Conservation (phyloP, 2,113 vertebrate genomes). For the Colistium nudipinnis region DNA sequence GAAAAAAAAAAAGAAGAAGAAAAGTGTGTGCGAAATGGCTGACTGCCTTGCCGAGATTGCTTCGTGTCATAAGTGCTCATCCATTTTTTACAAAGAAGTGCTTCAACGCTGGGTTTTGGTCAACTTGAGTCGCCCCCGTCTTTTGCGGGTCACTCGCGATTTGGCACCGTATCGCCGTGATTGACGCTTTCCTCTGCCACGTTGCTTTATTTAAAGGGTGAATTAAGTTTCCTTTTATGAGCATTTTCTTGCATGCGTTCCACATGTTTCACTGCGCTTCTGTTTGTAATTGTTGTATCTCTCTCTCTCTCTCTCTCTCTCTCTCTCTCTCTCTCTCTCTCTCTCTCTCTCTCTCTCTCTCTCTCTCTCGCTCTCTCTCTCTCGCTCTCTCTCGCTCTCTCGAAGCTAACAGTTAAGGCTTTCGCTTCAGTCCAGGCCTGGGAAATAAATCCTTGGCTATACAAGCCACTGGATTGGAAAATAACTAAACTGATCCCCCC, state of each 20-base stretch:
- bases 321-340: constrained; percentile 21
- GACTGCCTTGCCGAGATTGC: constrained; percentile 27
- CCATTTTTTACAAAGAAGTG: constrained; percentile 47
- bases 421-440: constrained; percentile 52
- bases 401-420: constrained; percentile 55
- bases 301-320: not conserved
- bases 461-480: constrained; percentile 76
- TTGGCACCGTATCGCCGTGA: constrained; percentile 64
- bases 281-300: constrained; percentile 21
- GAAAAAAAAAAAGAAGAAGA: not conserved
- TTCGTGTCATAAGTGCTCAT: constrained; percentile 36
- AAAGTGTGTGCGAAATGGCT: constrained; percentile 22
- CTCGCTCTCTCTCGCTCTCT: constrained; percentile 11
- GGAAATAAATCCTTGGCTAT: constrained; percentile 61
- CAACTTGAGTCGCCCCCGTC: constrained; percentile 61
- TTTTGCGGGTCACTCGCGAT: constrained; percentile 46
- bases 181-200: constrained; percentile 55
- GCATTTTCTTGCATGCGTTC: not conserved
- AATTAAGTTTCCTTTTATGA: constrained; percentile 4
- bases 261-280: constrained; percentile 1
- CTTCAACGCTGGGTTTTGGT: constrained; percentile 47
- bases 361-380: constrained; percentile 11
- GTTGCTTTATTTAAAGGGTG: constrained; percentile 61
- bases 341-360: constrained; percentile 26
- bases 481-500: constrained; percentile 72